Percentiles rank a stretch among this genome's conserved stretches.
Conservation (phyloP, 2,888 invertebrate genomes). For the Drosophila austrosaltans region DNA sequence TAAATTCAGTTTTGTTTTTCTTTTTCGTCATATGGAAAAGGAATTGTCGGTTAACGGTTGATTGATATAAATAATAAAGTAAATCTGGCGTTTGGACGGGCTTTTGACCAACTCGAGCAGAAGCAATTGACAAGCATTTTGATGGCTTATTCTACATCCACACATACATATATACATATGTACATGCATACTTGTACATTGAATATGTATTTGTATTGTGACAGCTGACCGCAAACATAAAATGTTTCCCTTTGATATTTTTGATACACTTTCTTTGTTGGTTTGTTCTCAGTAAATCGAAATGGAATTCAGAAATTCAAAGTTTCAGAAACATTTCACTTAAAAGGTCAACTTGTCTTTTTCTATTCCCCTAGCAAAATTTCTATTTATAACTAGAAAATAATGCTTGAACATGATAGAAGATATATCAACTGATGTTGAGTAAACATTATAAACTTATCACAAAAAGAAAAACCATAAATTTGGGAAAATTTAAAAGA, state of each 20-base stretch:
- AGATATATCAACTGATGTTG: too few species aligned
- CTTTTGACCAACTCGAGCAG: slow-evolving; percentile 7
- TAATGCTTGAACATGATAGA: too few species aligned
- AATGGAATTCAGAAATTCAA: not conserved
- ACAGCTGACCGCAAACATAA: not conserved
- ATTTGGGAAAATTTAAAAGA: too few species aligned
- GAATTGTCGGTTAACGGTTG: slow-evolving; percentile 23
- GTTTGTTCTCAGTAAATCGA: not conserved
- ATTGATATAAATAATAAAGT: slow-evolving; percentile 29
- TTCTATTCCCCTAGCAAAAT: too few species aligned
- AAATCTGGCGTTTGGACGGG: slow-evolving; percentile 21
- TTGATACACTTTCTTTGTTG: not conserved
- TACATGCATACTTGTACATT: not conserved
- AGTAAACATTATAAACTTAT: too few species aligned
- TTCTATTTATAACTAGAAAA: too few species aligned
- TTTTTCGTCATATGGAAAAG: slow-evolving; percentile 12
- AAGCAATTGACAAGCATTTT: slow-evolving; percentile 20
- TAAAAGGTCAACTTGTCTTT: too few species aligned
- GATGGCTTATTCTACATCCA: slow-evolving; percentile 11
- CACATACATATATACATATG: not conserved
- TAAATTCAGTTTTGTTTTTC: slow-evolving; percentile 7
- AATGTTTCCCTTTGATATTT: not conserved
- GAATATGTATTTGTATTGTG: not conserved
- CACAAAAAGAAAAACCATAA: too few species aligned
- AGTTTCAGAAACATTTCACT: not conserved